Evolutionary conservation across 2,888 invertebrate species (phyloP), one percentile per base, ranked within the genome.

Genomic region (Cosmorhoe ocellata): DNA sequence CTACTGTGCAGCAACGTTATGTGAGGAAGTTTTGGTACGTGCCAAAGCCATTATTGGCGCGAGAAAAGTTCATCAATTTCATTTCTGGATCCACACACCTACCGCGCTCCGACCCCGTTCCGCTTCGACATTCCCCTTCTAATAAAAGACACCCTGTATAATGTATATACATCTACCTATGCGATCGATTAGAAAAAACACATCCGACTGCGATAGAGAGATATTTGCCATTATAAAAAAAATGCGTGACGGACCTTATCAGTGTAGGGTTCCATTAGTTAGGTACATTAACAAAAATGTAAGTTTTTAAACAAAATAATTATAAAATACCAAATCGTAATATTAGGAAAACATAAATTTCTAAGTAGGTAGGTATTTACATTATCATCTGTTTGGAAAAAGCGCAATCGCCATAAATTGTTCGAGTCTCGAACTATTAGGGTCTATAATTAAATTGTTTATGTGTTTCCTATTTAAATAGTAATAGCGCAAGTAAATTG

Each of bases 31-130:
- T 90, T 90, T 82, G 84, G 89, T 89, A 90, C 90, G 91, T 90
- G 91, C 90, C 88, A 89, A 86, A 89, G 89, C 89, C 90, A 90
- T 91, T 90, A 91, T 90, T 90, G 87, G 86, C 84, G 84, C 76
- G 84, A 88, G 88, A 88, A 90, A 91, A 90, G 89, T 90, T 91
- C 90, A 90, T 90, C 90, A 90, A 90, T 90, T 90, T 90, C 85
- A 90, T 91, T 90, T 86, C 83, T 84, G 75, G 77, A 74, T 75
- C 76, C 74, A 64, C 65, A 63, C 63, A 52, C 52, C 59, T 56
- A 43, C 53, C 41, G 42, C 42, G 28, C 43, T 28, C 41, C 53
- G 51, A 40, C 52, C 58, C 41, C 46, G 41, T 38, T 49, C 40
- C 45, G 32, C 34, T 45, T 39, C 48, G 40, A 36, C 50, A 48